phyloP scores from a whole-genome alignment of 2,797 vertebrate genomes.

The Oreortyx pictus region DNA sequence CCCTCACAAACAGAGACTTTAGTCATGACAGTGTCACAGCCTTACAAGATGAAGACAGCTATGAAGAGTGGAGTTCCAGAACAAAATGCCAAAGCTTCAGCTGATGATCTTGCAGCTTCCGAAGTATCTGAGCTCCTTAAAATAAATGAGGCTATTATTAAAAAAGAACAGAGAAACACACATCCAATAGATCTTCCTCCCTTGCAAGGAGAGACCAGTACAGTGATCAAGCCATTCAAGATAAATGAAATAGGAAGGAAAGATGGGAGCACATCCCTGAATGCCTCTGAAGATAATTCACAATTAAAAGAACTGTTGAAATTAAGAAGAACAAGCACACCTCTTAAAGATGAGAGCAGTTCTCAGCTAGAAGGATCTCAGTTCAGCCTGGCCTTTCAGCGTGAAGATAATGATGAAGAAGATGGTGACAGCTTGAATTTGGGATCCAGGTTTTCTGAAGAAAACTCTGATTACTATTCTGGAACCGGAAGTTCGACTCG shows the following conservation, averaged over 20 bases:
- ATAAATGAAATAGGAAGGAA: neutral
- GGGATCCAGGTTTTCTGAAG: constrained; percentile 58
- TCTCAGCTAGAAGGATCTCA: constrained; percentile 19
- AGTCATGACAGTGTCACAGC: neutral
- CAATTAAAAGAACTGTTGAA: neutral
- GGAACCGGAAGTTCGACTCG: constrained; percentile 44
- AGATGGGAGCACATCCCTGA: neutral
- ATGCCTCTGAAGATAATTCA: neutral
- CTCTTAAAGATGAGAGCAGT: constrained; percentile 2
- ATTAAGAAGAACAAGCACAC: constrained; percentile 31
- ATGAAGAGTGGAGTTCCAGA: neutral
- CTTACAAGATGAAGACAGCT: neutral
- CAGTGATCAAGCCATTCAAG: neutral
- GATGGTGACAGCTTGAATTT: neutral
- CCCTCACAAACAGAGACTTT: neutral
- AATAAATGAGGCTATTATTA: neutral
- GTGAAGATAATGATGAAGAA: constrained; percentile 14
- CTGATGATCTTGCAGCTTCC: neutral
- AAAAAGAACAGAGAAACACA: neutral
- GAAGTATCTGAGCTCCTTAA: neutral
- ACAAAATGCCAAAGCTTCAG: neutral
- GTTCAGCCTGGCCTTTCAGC: neutral
- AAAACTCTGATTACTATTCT: constrained; percentile 39
- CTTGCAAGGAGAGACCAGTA: neutral
- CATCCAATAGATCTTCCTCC: neutral